phyloP scores from a whole-genome alignment of 2,888 invertebrate species.

The Tenthredo mesomela region DNA sequence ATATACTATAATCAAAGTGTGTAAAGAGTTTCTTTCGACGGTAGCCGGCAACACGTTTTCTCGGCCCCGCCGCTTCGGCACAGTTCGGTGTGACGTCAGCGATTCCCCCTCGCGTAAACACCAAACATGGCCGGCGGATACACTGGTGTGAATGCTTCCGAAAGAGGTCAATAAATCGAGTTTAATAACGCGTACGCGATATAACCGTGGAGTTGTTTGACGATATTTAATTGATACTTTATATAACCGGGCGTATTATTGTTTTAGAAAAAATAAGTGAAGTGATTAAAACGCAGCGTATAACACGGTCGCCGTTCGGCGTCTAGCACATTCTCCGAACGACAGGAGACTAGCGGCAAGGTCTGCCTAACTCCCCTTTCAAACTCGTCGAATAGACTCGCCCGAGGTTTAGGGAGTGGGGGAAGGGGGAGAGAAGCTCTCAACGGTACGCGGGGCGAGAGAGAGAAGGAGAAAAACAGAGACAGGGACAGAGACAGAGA shows the following conservation, averaged over 20 bases:
- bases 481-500: conserved; percentile 26
- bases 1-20: not conserved
- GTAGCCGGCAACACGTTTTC: conserved; percentile 65
- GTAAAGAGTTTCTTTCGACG: conserved; percentile 3
- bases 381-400: conserved; percentile 74
- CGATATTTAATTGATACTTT: not conserved
- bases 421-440: conserved; percentile 42
- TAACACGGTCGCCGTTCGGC: conserved; percentile 64
- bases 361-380: conserved; percentile 73
- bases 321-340: conserved; percentile 76
- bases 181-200: conserved; percentile 43
- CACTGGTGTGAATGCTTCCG: conserved; percentile 62
- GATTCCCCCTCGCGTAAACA: conserved; percentile 77
- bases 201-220: not conserved
- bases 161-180: conserved; percentile 56
- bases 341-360: conserved; percentile 77
- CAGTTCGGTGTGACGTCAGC: conserved; percentile 75
- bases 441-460: conserved; percentile 54
- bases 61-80: conserved; percentile 63
- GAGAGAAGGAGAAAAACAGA: conserved; percentile 47
- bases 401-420: conserved; percentile 70
- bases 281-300: conserved; percentile 19
- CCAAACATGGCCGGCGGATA: conserved; percentile 77
- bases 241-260: not conserved
- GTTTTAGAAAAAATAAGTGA: conserved; percentile 8